Evolutionary conservation across 2,888 invertebrate species (phyloP).

Genomic region (Spisula solida): DNA sequence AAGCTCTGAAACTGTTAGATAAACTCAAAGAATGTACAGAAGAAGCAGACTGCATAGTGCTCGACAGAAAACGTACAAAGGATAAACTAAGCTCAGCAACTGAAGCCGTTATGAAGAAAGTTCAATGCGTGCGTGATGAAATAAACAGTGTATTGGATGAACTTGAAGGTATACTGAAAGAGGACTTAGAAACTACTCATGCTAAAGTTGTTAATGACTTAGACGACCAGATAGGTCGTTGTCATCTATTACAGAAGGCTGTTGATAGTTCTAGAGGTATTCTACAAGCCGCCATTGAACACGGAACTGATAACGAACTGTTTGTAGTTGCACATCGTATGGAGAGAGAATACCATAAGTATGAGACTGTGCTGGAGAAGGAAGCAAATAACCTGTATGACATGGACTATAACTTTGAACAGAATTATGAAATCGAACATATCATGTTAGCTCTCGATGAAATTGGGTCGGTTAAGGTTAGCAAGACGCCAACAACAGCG

Average conservation of each 20-base stretch:
- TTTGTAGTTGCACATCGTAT: conserved; percentile 71
- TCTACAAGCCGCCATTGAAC: conserved; percentile 63
- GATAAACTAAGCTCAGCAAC: conserved; percentile 64
- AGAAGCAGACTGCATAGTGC: conserved; percentile 67
- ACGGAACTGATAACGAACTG: conserved; percentile 70
- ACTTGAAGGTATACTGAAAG: conserved; percentile 61
- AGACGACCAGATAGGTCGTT: conserved; percentile 66
- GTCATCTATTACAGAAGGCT: conserved; percentile 68
- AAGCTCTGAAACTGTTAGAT: conserved; percentile 68
- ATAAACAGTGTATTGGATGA: conserved; percentile 63
- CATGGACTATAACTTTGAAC: conserved; percentile 64
- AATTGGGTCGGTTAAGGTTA: conserved; percentile 64
- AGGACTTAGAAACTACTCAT: conserved; percentile 61
- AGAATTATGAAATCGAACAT: conserved; percentile 72
- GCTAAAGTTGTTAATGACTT: conserved; percentile 49
- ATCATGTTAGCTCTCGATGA: conserved; percentile 67
- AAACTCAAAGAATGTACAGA: conserved; percentile 69
- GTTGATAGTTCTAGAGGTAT: conserved; percentile 66
- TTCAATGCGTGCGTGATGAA: conserved; percentile 53
- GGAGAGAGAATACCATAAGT: conserved; percentile 70
- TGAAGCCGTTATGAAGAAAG: conserved; percentile 47
- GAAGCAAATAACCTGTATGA: conserved; percentile 59
- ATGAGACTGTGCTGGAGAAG: conserved; percentile 68
- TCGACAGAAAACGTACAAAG: conserved; percentile 64
- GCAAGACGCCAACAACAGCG: conserved; percentile 57